A percentile compares a stretch with the other conserved stretches of the same genome.
Conservation (phyloP, 2,113 vertebrate genomes). For the Heterotis niloticus region DNA sequence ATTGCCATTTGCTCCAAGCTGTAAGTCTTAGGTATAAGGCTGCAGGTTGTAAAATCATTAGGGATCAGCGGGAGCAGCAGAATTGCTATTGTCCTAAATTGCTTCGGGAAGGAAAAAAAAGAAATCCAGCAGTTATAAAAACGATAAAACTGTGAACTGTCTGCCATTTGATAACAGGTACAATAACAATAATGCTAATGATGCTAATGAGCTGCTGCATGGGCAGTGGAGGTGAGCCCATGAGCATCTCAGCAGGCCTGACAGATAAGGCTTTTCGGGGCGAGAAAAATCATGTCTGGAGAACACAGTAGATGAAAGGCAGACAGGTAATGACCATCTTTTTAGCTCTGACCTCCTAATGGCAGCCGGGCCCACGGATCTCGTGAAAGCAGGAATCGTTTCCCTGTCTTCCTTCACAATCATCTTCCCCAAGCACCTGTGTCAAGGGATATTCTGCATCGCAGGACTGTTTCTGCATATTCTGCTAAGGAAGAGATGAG, state of each 20-base stretch:
- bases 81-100: no score
- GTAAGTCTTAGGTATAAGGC: no score
- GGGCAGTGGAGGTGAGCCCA: not conserved
- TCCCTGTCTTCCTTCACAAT: not conserved
- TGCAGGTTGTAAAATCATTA: no score
- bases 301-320: constrained; percentile 26
- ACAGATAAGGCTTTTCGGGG: not conserved
- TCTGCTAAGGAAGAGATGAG: not conserved
- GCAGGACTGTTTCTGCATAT: not conserved
- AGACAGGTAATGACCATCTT: constrained; percentile 16
- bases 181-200: not conserved
- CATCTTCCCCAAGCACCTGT: constrained; percentile 2
- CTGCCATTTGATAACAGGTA: not conserved
- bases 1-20: not conserved
- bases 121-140: no score
- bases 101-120: no score
- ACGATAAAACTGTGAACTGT: no score
- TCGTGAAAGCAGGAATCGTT: not conserved
- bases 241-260: not conserved
- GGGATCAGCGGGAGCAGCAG: no score
- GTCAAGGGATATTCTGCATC: not conserved
- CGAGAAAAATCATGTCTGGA: constrained; percentile 23
- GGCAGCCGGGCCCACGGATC: not conserved
- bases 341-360: constrained; percentile 1
- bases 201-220: not conserved